These are phyloP conservation scores for Phaenicophaeus curvirostris DNA, from an alignment of 2,797 vertebrate species.

Conservation along the genomic window DNA sequence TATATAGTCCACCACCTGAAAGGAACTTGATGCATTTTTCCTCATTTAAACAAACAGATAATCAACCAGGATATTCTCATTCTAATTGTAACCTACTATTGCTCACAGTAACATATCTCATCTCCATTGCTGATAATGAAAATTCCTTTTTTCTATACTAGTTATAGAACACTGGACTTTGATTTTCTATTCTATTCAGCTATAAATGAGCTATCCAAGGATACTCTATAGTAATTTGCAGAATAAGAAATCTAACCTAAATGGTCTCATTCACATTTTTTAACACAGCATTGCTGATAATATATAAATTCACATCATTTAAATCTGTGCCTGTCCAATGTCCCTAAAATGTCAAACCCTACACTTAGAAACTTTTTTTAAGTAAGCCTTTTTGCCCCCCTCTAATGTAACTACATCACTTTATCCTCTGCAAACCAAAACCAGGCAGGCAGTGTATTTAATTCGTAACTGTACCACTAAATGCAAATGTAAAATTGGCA, in stretches of 20 bases:
- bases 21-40: constrained; percentile 47
- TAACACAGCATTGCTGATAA: background rate
- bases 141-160: background rate
- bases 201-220: background rate
- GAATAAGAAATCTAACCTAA: background rate
- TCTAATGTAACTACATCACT: constrained; percentile 18
- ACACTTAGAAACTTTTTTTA: background rate
- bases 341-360: background rate
- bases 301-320: background rate
- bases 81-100: constrained; percentile 33
- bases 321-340: background rate
- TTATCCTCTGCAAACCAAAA: constrained; percentile 39
- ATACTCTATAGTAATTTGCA: background rate
- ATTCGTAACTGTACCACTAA: constrained; percentile 35
- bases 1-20: constrained; percentile 50
- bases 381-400: background rate
- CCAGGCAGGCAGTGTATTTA: background rate
- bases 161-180: background rate
- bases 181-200: background rate
- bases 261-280: background rate
- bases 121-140: background rate
- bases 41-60: constrained; percentile 51
- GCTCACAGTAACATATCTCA: background rate
- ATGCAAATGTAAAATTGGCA: constrained; percentile 68
- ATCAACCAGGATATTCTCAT: constrained; percentile 45